phyloP scores from a whole-genome alignment of 1,140 invertebrate genomes.

The Eueides isabella region DNA sequence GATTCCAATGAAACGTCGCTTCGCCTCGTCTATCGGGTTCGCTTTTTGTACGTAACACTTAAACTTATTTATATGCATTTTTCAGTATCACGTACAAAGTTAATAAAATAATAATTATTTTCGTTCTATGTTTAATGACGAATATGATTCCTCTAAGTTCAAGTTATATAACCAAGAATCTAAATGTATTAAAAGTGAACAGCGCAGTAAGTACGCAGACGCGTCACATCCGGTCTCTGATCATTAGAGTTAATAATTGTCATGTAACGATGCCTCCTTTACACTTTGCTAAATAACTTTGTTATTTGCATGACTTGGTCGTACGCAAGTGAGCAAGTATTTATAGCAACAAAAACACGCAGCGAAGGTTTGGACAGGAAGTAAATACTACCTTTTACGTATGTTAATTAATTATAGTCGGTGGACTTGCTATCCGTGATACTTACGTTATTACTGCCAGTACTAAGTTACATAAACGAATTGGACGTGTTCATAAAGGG shows the following conservation, averaged over 20 bases:
- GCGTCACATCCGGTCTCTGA: conserved; percentile 18
- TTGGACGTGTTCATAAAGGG: too few species aligned
- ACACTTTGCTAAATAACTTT: not conserved
- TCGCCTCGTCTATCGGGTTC: too few species aligned
- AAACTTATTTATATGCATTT: too few species aligned
- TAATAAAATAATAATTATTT: too few species aligned
- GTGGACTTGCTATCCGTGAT: not conserved
- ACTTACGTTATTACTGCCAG: too few species aligned
- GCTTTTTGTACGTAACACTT: too few species aligned
- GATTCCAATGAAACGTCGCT: too few species aligned
- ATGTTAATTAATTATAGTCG: too few species aligned
- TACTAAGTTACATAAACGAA: too few species aligned
- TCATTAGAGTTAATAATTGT: conserved; percentile 18
- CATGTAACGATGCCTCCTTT: not conserved
- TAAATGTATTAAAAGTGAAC: not conserved
- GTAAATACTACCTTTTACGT: not conserved
- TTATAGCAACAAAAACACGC: not conserved
- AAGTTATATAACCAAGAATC: not conserved
- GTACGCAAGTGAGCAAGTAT: not conserved
- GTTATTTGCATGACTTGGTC: conserved; percentile 26
- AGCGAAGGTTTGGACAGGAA: not conserved
- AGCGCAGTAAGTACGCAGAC: not conserved
- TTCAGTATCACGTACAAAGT: too few species aligned
- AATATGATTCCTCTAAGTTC: too few species aligned
- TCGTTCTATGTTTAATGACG: too few species aligned